phyloP scores from a whole-genome alignment of 2,888 invertebrate genomes.

The Minunthozetes semirufus region DNA sequence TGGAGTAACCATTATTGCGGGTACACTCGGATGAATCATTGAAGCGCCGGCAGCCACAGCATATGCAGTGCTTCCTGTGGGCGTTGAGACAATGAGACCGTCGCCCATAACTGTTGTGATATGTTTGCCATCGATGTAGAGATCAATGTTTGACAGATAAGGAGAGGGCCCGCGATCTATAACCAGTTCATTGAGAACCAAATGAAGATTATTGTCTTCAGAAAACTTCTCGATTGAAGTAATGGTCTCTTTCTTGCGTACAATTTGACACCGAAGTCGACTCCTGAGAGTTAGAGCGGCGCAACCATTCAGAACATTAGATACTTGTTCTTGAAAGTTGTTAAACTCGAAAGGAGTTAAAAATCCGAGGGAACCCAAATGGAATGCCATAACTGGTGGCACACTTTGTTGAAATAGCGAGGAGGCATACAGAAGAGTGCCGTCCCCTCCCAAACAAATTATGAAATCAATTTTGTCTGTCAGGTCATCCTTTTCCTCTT shows the following conservation, averaged over 20 bases:
- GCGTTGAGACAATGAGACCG: conserved; percentile 90
- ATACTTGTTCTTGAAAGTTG: conserved; percentile 87
- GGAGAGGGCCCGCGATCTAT: conserved; percentile 96
- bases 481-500: conserved; percentile 74
- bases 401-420: conserved; percentile 92
- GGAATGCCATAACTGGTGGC: conserved; percentile 96
- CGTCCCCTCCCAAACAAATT: conserved; percentile 91
- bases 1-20: conserved; percentile 94
- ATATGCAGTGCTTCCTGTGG: conserved; percentile 91
- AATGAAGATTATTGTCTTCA: conserved; percentile 46
- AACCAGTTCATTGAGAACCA: conserved; percentile 91
- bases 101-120: conserved; percentile 93
- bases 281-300: conserved; percentile 84
- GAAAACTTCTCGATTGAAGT: conserved; percentile 42
- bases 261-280: conserved; percentile 79
- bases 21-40: conserved; percentile 96
- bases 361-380: conserved; percentile 90
- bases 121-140: conserved; percentile 88
- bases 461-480: conserved; percentile 96
- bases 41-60: conserved; percentile 95
- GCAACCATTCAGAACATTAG: conserved; percentile 86
- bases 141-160: conserved; percentile 87
- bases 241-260: conserved; percentile 52
- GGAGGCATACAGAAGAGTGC: conserved; percentile 90
- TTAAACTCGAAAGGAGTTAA: conserved; percentile 91